Base-by-base conservation (phyloP, 1,140 invertebrate genomes). In the Marisa cornuarietis region DNA sequence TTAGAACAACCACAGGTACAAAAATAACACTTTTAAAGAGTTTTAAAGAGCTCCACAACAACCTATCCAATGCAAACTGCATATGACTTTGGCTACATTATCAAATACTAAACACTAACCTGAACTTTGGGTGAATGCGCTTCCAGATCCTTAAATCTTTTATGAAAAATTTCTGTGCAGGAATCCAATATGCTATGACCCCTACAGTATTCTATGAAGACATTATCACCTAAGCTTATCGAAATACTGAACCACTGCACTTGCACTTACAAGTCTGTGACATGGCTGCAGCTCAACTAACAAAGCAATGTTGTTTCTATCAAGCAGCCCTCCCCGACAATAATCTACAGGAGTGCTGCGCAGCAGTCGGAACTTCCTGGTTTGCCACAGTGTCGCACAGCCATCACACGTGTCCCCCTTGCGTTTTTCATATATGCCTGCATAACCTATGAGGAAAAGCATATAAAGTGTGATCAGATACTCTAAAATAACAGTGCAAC, bases 261-360 rank as follows among this genome's bases (percentile, higher is more conserved):
- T 20, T 72, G 22, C 20, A n/a, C n/a, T 61, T 20, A 22, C 54
- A 24, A 18, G n/a, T 62, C 52, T n/a, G 4, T 16, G 63, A 4
- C 58, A 18, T 20, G 87, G 86, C 71, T 79, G 77, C 31, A 98
- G 93, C 87, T 95, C 95, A 7, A 94, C 93, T 62, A 98, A 93
- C 42, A 98, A 86, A 0, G 93, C 97, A 65, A 99, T 94, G 91
- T 99, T 98, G 83, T 97, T 95, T 49, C 96, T 92, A 88, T 96
- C 94, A 10, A 99, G 90, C 10, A 96, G 80, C 73, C 87, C 79
- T 52, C 87, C 79, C 88, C 87, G 92, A 81, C 90, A 91, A 83
- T 93, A 94, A 84, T 95, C 93, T 4, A 97, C 93, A 61, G 90
- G 89, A 71, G 93, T 63, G 31, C 78, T 92, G 22, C 93, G 82